Evolutionary conservation across 2,888 invertebrate genomes (phyloP).

Genomic region (Anodontia alba): DNA sequence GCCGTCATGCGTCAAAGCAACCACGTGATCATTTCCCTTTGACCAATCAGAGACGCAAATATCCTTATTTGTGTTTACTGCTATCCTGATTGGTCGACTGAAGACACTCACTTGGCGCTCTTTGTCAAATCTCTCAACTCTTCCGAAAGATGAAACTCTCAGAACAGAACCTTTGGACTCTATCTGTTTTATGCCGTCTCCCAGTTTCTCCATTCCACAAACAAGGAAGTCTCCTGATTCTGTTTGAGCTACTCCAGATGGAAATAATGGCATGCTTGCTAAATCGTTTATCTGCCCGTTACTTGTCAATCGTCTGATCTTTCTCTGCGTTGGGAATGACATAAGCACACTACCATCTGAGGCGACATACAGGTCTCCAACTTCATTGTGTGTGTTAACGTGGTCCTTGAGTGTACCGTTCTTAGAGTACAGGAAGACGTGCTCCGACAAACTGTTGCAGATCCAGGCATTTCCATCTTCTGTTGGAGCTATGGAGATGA

Average conservation of each 20-base stretch:
- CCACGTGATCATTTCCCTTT: conserved; percentile 60
- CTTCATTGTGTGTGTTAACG: conserved; percentile 52
- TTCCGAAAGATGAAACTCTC: conserved; percentile 49
- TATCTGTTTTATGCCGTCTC: conserved; percentile 45
- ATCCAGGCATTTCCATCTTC: conserved; percentile 61
- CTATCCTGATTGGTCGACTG: conserved; percentile 55
- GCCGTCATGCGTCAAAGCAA: conserved; percentile 47
- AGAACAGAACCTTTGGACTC: conserved; percentile 57
- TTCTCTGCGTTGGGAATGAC: conserved; percentile 59
- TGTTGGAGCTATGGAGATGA: conserved; percentile 57
- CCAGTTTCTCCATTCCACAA: conserved; percentile 62
- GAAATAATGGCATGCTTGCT: conserved; percentile 52
- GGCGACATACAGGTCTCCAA: conserved; percentile 54
- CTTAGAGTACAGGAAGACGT: conserved; percentile 54
- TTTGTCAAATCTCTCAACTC: conserved; percentile 58
- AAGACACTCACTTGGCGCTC: conserved; percentile 46
- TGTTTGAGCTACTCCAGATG: conserved; percentile 52
- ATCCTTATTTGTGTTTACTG: conserved; percentile 58
- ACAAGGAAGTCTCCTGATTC: conserved; percentile 59
- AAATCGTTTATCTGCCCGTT: conserved; percentile 56
- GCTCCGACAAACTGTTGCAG: conserved; percentile 59
- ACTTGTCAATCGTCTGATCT: conserved; percentile 48
- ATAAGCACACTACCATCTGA: conserved; percentile 58
- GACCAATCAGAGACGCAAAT: conserved; percentile 63
- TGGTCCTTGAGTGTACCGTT: conserved; percentile 50